These are phyloP conservation scores for Cladopsammia gracilis DNA, from an alignment of 64 coral and sea anemone genomes.

Conservation along the genomic window DNA sequence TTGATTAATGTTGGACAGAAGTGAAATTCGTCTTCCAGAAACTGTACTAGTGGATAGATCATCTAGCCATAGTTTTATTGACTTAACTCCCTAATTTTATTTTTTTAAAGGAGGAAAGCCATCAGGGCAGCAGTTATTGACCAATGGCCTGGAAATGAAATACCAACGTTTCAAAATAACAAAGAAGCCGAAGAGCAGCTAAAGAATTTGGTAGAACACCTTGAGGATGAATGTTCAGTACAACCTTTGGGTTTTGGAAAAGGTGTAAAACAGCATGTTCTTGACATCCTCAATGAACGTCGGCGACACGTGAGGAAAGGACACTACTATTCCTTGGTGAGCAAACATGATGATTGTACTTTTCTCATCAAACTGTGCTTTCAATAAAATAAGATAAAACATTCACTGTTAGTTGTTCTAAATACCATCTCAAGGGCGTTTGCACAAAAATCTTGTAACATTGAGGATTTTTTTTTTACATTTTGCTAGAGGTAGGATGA, in stretches of 20 bases:
- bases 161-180: conserved; percentile 54
- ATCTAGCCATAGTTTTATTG: conserved; percentile 11
- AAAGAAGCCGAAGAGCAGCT: conserved; percentile 27
- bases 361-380: no score
- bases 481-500: no score
- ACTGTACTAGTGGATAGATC: conserved; percentile 13
- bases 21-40: background rate
- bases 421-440: no score
- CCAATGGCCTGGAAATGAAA: conserved; percentile 65
- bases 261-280: conserved; percentile 66
- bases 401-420: no score
- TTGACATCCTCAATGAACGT: conserved; percentile 64
- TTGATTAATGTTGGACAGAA: conserved; percentile 9
- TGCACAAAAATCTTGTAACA: no score
- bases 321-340: conserved; percentile 58
- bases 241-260: conserved; percentile 34
- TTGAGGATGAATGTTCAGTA: conserved; percentile 38
- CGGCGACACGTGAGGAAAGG: conserved; percentile 36
- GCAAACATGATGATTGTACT: background rate
- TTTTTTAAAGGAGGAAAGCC: conserved; percentile 20
- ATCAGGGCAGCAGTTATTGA: conserved; percentile 9
- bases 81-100: background rate
- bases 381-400: no score
- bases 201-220: conserved; percentile 41
- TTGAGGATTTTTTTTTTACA: no score